Evolutionary conservation across 2,888 invertebrate genomes (phyloP).

Genomic region (Crematogaster levior): DNA sequence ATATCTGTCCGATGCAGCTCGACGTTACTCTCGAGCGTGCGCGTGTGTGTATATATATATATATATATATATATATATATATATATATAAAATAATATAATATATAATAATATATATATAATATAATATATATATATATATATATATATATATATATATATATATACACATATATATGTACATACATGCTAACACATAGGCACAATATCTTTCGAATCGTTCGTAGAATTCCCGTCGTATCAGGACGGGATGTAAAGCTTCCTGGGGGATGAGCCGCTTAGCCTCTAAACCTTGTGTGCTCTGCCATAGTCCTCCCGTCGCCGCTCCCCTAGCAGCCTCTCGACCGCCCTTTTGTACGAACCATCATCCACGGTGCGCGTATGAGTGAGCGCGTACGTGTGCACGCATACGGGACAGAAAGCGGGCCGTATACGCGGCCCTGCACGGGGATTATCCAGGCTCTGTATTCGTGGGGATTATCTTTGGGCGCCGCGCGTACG

Average conservation of each 20-base stretch:
- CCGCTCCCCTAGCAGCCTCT: conserved; percentile 61
- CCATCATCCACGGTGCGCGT: conserved; percentile 70
- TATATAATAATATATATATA: too few species aligned
- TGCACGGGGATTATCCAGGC: conserved; percentile 84
- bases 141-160: conserved; percentile 28
- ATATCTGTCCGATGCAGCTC: conserved; percentile 66
- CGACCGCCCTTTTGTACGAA: conserved; percentile 73
- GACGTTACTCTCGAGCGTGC: conserved; percentile 7
- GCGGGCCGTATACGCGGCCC: conserved; percentile 74
- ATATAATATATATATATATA: background rate
- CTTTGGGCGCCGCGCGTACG: conserved; percentile 73
- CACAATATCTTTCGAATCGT: conserved; percentile 80
- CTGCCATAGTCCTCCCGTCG: conserved; percentile 74
- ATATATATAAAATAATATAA: too few species aligned
- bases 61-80: conserved; percentile 25
- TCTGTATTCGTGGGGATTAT: conserved; percentile 85
- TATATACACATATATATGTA: background rate
- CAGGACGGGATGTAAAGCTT: conserved; percentile 83
- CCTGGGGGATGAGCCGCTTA: conserved; percentile 85
- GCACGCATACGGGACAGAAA: conserved; percentile 54
- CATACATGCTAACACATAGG: conserved; percentile 40
- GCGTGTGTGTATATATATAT: background rate
- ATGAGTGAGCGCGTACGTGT: conserved; percentile 58
- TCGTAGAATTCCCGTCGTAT: conserved; percentile 79
- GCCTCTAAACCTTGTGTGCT: conserved; percentile 84